Percentiles rank a stretch among this genome's conserved stretches.
Evolutionary conservation across 2,113 vertebrate genomes (phyloP).

Genomic region (Pollachius pollachius): DNA sequence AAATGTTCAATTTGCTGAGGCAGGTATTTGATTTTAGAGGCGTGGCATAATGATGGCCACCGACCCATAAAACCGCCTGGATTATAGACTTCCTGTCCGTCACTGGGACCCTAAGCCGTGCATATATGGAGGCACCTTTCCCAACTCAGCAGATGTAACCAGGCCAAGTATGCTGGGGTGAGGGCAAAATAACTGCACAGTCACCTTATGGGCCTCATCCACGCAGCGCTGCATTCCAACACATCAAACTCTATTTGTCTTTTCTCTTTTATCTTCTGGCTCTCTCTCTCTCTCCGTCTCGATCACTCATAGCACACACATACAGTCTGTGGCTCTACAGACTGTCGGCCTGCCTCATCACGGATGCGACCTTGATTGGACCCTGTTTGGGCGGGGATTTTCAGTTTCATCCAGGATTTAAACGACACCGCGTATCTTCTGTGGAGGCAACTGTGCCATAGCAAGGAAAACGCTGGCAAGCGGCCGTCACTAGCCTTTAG

Average conservation of each 20-base stretch:
- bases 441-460: conserved; percentile 48
- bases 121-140: background rate
- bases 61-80: no score
- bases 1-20: no score
- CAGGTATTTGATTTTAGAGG: no score
- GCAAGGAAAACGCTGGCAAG: conserved; percentile 24
- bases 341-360: conserved; percentile 66
- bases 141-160: background rate
- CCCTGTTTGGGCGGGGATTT: conserved; percentile 70
- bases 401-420: conserved; percentile 81
- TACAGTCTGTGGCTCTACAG: conserved; percentile 50
- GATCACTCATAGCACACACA: conserved; percentile 4
- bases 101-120: background rate
- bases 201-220: background rate
- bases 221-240: background rate
- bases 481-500: background rate
- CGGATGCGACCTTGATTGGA: conserved; percentile 75
- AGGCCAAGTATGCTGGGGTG: background rate
- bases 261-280: background rate
- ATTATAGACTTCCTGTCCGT: no score
- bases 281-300: conserved; percentile 8
- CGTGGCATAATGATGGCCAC: no score
- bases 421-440: conserved; percentile 66
- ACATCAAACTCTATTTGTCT: background rate
- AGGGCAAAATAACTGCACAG: background rate